Evolutionary conservation across 2,113 vertebrate genomes (phyloP), one percentile per base, ranked within the genome.

Genomic region (Columba janthina): DNA sequence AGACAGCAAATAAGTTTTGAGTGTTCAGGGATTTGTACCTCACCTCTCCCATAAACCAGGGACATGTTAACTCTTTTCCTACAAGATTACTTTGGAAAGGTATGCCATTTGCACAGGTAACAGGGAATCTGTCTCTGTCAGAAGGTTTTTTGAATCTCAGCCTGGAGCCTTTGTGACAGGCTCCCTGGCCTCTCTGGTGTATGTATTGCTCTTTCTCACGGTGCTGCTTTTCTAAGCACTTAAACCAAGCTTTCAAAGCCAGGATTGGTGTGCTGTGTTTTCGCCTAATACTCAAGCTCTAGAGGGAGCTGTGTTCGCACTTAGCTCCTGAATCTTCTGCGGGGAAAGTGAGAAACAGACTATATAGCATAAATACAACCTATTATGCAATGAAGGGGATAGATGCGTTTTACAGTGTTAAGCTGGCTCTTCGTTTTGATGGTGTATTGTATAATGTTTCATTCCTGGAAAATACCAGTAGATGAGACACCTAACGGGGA

Each of bases 301-400:
- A 67, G 93, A 93, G 91, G 86, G 80, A 92, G 89, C 90, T 71
- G 32, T 13, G 34, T 21, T 46, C 6, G 28, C 64, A 24, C 67
- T 21, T 16, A 15, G 71, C 50, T 76, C 44, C 0, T 9, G 11
- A 2, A 44, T 51, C 10, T 16, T 15, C 53, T 34, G 64, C 4
- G 2, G 3, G 12, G 18, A 24, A 62, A 34, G 24, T 69, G 62
- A 29, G 24, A 50, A 73, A 48, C 18, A 22, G 12, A 9, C 12
- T 48, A 0, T 9, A 9, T 3, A 2, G 5, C 5, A 19, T 3
- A 2, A 4, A 4, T 6, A 24, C 60, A 54, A 74, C 13, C 29
- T 16, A 5, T 7, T 24, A 12, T 17, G 3, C 26, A 14, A n/a
- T 38, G 29, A 51, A 40, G 21, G 8, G 4, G 0, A 42, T 20